phyloP scores from a whole-genome alignment of 1,140 invertebrate species.

The Drosophila sucinea region DNA sequence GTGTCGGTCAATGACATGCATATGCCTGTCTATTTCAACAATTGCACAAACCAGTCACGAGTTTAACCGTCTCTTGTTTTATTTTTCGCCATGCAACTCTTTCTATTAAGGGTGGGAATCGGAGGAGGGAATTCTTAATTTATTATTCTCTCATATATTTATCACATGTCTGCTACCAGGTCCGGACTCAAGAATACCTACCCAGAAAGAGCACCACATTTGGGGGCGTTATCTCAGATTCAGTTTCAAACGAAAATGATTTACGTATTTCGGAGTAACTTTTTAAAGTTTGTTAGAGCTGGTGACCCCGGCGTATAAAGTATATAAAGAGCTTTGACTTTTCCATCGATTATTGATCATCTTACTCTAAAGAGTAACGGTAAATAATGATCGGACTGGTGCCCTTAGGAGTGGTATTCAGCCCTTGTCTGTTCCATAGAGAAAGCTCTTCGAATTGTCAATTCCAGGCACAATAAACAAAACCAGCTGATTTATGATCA shows the following conservation, averaged over 20 bases:
- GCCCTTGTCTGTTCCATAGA: conserved; percentile 5
- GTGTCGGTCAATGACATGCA: conserved; percentile 68
- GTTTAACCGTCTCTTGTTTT: conserved; percentile 23
- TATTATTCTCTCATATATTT: conserved; percentile 3
- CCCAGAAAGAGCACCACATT: not conserved
- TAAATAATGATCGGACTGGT: not conserved
- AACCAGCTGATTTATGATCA: conserved; percentile 49
- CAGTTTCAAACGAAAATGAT: too few relatives aligned
- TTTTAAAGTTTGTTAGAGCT: too few relatives aligned
- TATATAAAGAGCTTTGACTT: too few relatives aligned
- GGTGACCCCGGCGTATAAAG: too few relatives aligned
- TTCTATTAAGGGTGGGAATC: conserved; percentile 12
- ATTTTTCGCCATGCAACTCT: conserved; percentile 28
- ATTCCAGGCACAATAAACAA: conserved; percentile 49
- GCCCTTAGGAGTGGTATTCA: not conserved
- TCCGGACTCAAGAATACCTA: not conserved
- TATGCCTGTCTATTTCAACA: conserved; percentile 16
- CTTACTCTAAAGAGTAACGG: too few relatives aligned
- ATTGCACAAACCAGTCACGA: conserved; percentile 61
- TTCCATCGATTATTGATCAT: too few relatives aligned
- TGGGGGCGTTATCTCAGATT: too few relatives aligned
- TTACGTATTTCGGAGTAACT: too few relatives aligned
- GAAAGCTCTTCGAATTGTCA: conserved; percentile 59
- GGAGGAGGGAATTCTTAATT: conserved; percentile 15
- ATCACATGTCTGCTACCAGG: conserved; percentile 1